Conservation (phyloP, 2,797 vertebrate genomes). For the Artibeus lituratus region DNA sequence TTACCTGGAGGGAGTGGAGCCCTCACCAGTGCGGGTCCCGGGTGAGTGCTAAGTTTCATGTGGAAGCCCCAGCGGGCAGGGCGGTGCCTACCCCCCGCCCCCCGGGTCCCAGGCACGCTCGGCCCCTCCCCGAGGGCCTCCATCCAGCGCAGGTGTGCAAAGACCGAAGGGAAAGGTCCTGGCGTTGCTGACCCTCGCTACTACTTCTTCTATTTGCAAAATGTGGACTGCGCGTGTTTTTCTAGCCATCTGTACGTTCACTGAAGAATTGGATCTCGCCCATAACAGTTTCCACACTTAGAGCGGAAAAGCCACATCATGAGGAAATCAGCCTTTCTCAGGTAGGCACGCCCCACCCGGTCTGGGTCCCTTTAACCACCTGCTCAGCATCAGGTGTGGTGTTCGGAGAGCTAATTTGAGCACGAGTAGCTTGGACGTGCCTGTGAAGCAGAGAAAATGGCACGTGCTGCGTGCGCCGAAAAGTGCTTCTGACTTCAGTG, state of each 20-base stretch:
- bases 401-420: background rate
- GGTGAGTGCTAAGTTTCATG: rapidly evolving
- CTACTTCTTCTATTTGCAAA: background rate
- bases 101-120: no score
- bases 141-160: background rate
- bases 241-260: background rate
- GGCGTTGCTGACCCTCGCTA: background rate
- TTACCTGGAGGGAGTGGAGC: rapidly evolving
- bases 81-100: background rate
- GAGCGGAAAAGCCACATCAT: background rate
- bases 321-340: background rate
- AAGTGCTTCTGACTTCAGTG: background rate
- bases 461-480: background rate
- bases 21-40: background rate
- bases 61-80: rapidly evolving
- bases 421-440: background rate
- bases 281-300: background rate
- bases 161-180: background rate
- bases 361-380: background rate
- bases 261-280: background rate
- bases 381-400: background rate
- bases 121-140: background rate
- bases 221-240: background rate
- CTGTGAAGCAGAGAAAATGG: background rate
- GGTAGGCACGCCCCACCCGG: background rate